A percentile compares a stretch with the other conserved stretches of the same genome.
phyloP scores from a whole-genome alignment of 2,888 invertebrate genomes.

The Cyrtodaria siliqua region DNA sequence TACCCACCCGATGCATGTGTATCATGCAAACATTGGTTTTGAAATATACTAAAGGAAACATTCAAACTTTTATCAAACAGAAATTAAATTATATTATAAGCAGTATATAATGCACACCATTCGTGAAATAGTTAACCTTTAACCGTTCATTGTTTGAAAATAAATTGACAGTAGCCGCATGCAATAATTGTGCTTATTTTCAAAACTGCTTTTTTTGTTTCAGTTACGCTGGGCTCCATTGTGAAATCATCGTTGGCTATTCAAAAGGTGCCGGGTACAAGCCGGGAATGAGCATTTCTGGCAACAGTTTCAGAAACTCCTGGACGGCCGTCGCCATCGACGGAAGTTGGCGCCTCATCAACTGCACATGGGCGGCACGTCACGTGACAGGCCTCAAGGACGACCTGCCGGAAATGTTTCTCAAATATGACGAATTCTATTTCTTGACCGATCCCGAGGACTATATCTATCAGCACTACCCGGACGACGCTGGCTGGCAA shows the following conservation, averaged over 20 bases:
- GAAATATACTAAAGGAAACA: no score
- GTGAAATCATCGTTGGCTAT: conserved; percentile 99
- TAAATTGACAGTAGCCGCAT: no score
- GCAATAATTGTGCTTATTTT: no score
- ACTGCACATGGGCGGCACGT: conserved; percentile 99
- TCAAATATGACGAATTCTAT: conserved; percentile 86
- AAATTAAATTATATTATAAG: no score
- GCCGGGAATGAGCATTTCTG: conserved; percentile 90
- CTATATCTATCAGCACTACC: conserved; percentile 85
- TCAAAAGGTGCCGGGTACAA: conserved; percentile 99
- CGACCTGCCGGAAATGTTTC: conserved; percentile 79
- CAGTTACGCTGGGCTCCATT: conserved; percentile 99
- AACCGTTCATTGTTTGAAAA: no score
- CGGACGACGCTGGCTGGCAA: conserved; percentile 86
- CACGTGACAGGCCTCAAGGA: conserved; percentile 86
- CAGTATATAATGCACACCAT: no score
- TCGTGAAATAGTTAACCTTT: no score
- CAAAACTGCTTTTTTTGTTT: no score
- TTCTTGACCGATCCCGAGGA: conserved; percentile 85
- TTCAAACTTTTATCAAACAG: no score
- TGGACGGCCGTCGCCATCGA: conserved; percentile 99
- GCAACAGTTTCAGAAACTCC: conserved; percentile 94
- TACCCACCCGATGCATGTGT: no score
- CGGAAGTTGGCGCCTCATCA: conserved; percentile 99
- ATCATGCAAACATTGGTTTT: no score